Conservation (phyloP, 2,113 vertebrate genomes). For the Stictonetta naevosa region DNA sequence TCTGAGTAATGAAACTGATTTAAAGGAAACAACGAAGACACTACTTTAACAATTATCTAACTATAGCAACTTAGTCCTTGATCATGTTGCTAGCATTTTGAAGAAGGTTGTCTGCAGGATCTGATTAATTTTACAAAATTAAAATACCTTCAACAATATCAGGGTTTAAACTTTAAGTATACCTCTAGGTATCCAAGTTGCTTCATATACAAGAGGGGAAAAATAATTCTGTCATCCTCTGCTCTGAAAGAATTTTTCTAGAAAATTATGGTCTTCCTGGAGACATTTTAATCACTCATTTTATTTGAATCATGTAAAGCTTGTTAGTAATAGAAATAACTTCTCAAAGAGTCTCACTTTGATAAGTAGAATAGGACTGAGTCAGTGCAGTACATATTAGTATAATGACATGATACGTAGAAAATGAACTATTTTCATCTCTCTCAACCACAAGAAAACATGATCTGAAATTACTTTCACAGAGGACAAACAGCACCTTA, state of each 20-base stretch:
- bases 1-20: slow-evolving; percentile 34
- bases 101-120: not conserved
- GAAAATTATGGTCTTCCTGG: not conserved
- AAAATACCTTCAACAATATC: not conserved
- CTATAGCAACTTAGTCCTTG: not conserved
- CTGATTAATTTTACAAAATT: not conserved
- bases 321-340: slow-evolving; percentile 23
- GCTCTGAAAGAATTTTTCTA: slow-evolving; percentile 3
- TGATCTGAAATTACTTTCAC: not conserved
- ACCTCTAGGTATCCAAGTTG: not conserved
- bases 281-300: slow-evolving; percentile 36
- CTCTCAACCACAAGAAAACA: not conserved
- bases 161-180: slow-evolving; percentile 24
- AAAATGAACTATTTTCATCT: not conserved
- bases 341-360: not conserved
- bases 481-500: not conserved
- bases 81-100: not conserved
- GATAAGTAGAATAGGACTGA: slow-evolving; percentile 1
- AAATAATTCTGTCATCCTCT: slow-evolving; percentile 6
- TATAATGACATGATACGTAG: not conserved
- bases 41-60: slow-evolving; percentile 8
- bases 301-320: not conserved
- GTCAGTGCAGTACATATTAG: not conserved
- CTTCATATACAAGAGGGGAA: not conserved
- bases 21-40: slow-evolving; percentile 8